Conservation (phyloP, 2,888 invertebrate species). For the Ernsta delagoae region DNA sequence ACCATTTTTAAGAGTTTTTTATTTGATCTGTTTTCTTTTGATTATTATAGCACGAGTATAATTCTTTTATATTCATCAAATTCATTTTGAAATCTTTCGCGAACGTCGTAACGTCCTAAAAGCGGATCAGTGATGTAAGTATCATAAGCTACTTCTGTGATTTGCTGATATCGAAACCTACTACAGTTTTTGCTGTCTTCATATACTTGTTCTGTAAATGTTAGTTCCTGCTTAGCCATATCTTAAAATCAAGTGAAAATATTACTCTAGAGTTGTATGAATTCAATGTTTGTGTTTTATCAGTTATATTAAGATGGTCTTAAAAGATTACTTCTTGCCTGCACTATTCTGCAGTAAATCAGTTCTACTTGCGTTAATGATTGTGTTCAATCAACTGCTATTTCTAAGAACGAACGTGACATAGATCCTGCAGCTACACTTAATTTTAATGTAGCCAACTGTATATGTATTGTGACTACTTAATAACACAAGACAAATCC, state of each 20-base stretch:
- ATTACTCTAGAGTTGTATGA: too few relatives aligned
- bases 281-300: too few relatives aligned
- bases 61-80: neutral
- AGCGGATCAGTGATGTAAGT: neutral
- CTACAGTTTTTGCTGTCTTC: neutral
- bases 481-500: constrained; percentile 6
- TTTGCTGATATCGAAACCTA: neutral
- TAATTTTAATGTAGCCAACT: neutral
- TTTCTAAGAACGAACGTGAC: neutral
- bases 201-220: neutral
- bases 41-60: neutral
- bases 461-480: neutral
- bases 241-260: too few relatives aligned
- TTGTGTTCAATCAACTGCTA: neutral
- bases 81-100: neutral
- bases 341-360: neutral
- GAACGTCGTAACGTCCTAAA: neutral
- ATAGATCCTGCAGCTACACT: neutral
- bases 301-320: neutral
- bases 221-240: too few relatives aligned
- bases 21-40: neutral
- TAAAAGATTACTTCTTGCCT: neutral
- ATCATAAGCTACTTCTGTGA: neutral
- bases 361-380: neutral
- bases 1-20: too few relatives aligned